Evolutionary conservation across 2,888 invertebrate genomes (phyloP).

Genomic region (Lasioglossum vierecki): DNA sequence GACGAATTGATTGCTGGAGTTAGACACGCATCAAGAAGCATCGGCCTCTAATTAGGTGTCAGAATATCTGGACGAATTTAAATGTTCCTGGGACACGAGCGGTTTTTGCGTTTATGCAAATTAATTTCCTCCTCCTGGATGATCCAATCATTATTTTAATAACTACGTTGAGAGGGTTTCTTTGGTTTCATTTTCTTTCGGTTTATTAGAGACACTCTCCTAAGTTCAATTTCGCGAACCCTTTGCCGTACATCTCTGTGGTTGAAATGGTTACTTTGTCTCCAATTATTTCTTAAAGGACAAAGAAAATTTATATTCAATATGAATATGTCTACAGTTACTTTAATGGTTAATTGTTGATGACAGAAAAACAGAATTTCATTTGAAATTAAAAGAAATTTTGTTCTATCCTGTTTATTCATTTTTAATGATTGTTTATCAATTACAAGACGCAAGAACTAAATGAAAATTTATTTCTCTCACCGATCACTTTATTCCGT

Average conservation of each 20-base stretch:
- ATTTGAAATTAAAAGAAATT: too few species aligned
- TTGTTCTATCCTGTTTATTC: too few species aligned
- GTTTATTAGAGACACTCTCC: not conserved
- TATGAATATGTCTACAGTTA: too few species aligned
- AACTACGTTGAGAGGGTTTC: not conserved
- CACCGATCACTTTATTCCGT: too few species aligned
- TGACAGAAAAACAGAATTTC: too few species aligned
- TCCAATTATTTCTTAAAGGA: not conserved
- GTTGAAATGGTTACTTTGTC: not conserved
- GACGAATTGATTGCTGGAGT: constrained; percentile 11
- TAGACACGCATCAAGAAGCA: not conserved
- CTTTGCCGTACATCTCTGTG: not conserved
- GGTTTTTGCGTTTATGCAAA: not conserved
- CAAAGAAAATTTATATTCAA: not conserved
- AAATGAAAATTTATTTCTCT: too few species aligned
- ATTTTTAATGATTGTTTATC: too few species aligned
- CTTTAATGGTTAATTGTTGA: too few species aligned
- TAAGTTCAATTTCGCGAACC: not conserved
- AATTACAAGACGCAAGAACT: too few species aligned
- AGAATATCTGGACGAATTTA: not conserved
- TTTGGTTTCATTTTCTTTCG: not conserved
- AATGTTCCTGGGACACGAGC: not conserved
- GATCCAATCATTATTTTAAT: not conserved
- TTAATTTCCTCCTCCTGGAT: not conserved
- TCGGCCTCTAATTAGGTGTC: not conserved